Conservation (phyloP, 2,113 vertebrate genomes). For the Paralichthys olivaceus region DNA sequence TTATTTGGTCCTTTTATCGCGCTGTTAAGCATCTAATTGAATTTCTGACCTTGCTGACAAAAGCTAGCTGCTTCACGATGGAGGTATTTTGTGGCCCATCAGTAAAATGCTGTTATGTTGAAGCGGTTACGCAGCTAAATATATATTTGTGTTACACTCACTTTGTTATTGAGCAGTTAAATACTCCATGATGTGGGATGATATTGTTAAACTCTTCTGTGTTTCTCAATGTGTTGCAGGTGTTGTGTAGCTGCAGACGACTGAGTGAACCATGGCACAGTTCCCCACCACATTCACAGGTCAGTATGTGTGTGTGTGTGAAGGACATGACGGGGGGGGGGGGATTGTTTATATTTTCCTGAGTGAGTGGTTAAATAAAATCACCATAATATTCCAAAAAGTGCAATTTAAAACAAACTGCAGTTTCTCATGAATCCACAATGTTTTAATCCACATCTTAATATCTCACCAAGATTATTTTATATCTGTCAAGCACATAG, state of each 20-base stretch:
- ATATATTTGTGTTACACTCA: background rate
- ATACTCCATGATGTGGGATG: background rate
- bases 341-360: too few relatives aligned
- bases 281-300: conserved; percentile 96
- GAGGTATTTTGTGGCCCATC: background rate
- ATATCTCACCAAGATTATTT: background rate
- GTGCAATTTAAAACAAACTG: too few relatives aligned
- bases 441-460: too few relatives aligned
- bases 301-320: conserved; percentile 77
- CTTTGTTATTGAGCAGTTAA: background rate
- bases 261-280: conserved; percentile 95
- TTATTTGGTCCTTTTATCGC: background rate
- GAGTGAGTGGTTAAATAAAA: too few relatives aligned
- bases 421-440: background rate
- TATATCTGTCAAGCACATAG: background rate
- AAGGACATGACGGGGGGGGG: background rate
- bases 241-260: conserved; percentile 76
- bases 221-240: conserved; percentile 68
- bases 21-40: background rate
- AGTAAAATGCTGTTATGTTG: background rate
- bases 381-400: too few relatives aligned
- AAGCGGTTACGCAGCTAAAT: background rate
- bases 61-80: background rate
- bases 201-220: background rate
- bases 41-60: background rate